A percentile compares a stretch with the other conserved stretches of the same genome.
phyloP scores from a whole-genome alignment of 1,140 invertebrate species.

The Melitaea cinxia region DNA sequence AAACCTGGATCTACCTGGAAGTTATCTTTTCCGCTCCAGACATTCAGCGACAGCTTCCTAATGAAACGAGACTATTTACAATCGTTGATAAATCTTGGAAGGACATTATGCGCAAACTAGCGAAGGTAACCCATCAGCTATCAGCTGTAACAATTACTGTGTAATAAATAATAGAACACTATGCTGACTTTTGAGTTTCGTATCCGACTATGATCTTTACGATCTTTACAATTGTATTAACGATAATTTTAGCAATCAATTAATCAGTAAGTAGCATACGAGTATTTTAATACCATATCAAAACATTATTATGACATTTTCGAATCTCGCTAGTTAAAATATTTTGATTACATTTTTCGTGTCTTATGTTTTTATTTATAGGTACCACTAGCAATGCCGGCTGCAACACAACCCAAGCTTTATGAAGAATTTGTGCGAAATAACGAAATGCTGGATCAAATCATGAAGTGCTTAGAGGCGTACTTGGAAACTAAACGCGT shows the following conservation, averaged over 20 bases:
- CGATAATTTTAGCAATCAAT: too few species aligned
- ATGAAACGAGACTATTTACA: slow-evolving; percentile 91
- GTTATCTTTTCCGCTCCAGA: slow-evolving; percentile 95
- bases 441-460: slow-evolving; percentile 89
- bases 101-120: slow-evolving; percentile 89
- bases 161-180: too few species aligned
- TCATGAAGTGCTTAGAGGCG: slow-evolving; percentile 91
- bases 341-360: too few species aligned
- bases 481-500: slow-evolving; percentile 94
- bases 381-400: slow-evolving; percentile 87
- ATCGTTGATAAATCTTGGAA: slow-evolving; percentile 94
- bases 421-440: slow-evolving; percentile 86
- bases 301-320: too few species aligned
- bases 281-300: too few species aligned
- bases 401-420: slow-evolving; percentile 85
- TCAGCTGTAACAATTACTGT: too few species aligned
- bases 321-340: too few species aligned
- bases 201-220: too few species aligned
- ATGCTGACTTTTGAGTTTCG: too few species aligned
- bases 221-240: too few species aligned
- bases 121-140: slow-evolving; percentile 80
- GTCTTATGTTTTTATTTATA: slow-evolving; percentile 44
- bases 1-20: slow-evolving; percentile 93
- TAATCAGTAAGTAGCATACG: too few species aligned
- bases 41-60: slow-evolving; percentile 92